Base-by-base conservation (phyloP, 1,140 invertebrate species). In the Caenorhabditis latens region DNA sequence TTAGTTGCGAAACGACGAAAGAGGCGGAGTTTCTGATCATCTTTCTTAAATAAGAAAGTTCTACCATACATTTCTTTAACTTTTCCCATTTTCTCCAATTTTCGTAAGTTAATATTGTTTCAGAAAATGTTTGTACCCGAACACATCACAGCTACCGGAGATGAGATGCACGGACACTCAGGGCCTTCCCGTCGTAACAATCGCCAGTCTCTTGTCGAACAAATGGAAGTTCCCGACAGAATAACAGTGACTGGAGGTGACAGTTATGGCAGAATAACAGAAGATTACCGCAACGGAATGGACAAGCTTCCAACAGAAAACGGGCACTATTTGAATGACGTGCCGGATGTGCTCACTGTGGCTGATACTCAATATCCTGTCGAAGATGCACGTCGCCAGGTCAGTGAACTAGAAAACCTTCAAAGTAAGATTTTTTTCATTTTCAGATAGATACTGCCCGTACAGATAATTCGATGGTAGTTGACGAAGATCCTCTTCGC, bases 161-260 rank as follows among this genome's bases (percentile, higher is more conserved):
- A 84, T 21, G 83, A 84, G 42, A 61, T 84, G 55, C 58, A 19
- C 4, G 83, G 58, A 4, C 55, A 84, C 42, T 11, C 43, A 11
- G 55, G 83, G 4, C 55, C 53, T 40, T 61, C 40, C 48, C 58
- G 83, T 24, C 53, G 83, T 19, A 21, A 24, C 13, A 84, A 84
- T 84, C 83, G 83, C 58, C 83, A 61, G 21, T 61, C 55, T 8
- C 53, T 84, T 21, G 55, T 84, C 19, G 83, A 84, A 63, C 83
- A 84, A 40, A 84, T 84, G 83, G 58, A 58, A 84, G 83, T 84
- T 48, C 83, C 83, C 7, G 83, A 84, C 24, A 19, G 83, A 84
- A 84, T 84, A 6, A 63, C 58, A 48, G 58, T 84, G 14, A 63
- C 55, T 13, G 83, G 83, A 43, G 83, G 83, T 50, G 55, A 84